These are phyloP conservation scores for Penaeus monodon DNA, from an alignment of 2,888 invertebrate species.

Conservation along the genomic window DNA sequence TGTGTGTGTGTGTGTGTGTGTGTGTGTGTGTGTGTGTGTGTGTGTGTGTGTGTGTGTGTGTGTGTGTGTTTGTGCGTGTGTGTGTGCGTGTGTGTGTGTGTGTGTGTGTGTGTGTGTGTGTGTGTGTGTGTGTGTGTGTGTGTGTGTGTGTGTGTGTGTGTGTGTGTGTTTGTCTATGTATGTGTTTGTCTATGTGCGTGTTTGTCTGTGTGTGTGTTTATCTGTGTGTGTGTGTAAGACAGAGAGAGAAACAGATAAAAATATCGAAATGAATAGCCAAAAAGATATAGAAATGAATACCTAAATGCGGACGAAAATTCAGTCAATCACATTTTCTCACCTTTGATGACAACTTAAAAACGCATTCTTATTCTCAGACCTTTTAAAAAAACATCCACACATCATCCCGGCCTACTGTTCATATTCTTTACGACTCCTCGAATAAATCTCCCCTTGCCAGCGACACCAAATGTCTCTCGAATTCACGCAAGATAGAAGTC, in stretches of 20 bases:
- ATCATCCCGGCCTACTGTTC: too few relatives aligned
- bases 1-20: too few relatives aligned
- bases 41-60: background rate
- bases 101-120: constrained; percentile 3
- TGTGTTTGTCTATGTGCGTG: constrained; percentile 1
- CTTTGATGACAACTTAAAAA: too few relatives aligned
- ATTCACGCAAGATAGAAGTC: too few relatives aligned
- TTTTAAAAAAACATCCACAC: too few relatives aligned
- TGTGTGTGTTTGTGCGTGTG: too few relatives aligned
- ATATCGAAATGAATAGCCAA: background rate
- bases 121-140: background rate
- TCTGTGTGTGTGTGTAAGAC: background rate
- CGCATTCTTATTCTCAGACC: too few relatives aligned
- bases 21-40: constrained; percentile 13
- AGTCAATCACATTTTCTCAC: too few relatives aligned
- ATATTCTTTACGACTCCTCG: too few relatives aligned
- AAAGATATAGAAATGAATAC: background rate
- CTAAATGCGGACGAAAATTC: too few relatives aligned
- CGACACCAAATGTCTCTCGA: too few relatives aligned
- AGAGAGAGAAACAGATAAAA: background rate
- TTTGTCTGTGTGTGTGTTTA: background rate
- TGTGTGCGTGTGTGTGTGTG: background rate
- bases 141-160: background rate
- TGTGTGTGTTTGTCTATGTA: background rate
- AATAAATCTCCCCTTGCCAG: too few relatives aligned